A percentile compares a stretch with the other conserved stretches of the same genome.
Evolutionary conservation across 2,797 vertebrate genomes (phyloP).

Genomic region (Rallus crepitans): DNA sequence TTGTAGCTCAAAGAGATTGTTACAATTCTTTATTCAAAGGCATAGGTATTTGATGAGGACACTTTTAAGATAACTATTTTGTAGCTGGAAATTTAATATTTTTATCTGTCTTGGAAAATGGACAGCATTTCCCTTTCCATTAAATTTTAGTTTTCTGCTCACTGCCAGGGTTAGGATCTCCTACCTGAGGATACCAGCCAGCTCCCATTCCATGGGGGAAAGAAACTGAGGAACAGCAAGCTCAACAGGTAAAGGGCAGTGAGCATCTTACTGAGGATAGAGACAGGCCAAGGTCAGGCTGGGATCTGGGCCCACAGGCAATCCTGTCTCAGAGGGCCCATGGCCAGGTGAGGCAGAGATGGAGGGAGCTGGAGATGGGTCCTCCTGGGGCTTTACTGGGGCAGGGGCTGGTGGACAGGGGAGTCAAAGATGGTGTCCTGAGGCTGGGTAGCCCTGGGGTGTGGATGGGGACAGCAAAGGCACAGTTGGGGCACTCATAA

Average conservation of each 20-base stretch:
- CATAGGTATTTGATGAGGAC: background rate
- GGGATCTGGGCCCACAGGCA: fast-evolving
- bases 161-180: background rate
- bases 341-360: background rate
- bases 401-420: background rate
- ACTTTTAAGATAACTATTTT: background rate
- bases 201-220: fast-evolving
- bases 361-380: background rate
- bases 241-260: fast-evolving
- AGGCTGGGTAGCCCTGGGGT: fast-evolving
- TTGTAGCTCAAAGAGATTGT: background rate
- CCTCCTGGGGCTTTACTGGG: background rate
- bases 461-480: background rate
- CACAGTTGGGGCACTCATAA: background rate
- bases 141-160: background rate
- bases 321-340: fast-evolving
- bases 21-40: background rate
- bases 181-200: fast-evolving
- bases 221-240: background rate
- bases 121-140: background rate
- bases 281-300: background rate
- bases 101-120: background rate
- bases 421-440: background rate
- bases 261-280: background rate
- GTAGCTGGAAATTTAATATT: background rate